Base-by-base conservation (phyloP, 2,113 vertebrate species). In the Copsychus sechellarum region DNA sequence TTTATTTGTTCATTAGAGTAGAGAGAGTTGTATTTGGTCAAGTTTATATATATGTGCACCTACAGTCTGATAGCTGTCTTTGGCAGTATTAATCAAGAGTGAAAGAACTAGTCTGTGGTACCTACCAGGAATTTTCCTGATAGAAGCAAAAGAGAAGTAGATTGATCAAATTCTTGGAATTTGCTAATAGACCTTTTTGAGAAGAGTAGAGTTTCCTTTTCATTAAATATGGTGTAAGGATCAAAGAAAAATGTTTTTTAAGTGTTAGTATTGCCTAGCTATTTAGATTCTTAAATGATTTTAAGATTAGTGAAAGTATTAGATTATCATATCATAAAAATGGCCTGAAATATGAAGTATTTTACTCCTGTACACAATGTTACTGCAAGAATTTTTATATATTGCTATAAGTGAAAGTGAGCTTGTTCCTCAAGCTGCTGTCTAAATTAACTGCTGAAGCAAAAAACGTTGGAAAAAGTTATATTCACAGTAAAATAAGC, bases 11-110 rank as follows among this genome's bases (percentile, higher is more conserved):
- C 33, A 22, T 77, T 43, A 53, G 28, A 72, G 3, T 34, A 40
- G 58, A 42, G 8, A 74, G 34, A 60, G 47, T 28, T 92, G 56
- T 18, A 10, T 89, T 93, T 78, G 56, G 7, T 53, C 40, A 51
- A 9, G 36, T 60, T 78, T 58, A 45, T 67, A 8, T 28, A 9
- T 65, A 24, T 0, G 0, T 2, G 0, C 58, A 22, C 56, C n/a
- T 40, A 19, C n/a, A 66, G 43, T 58, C 65, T 80, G 34, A 19
- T n/a, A 58, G 42, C 60, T 60, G 5, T 84, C 21, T 69, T 33
- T 25, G 13, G 5, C 64, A 45, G 4, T 57, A 65, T 71, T 90
- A 62, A 64, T 54, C 40, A 28, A 60, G 20, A 58, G 14, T 54
- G 67, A 65, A 38, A 21, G 42, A 71, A 48, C 26, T 36, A 47